These are phyloP conservation scores for Cyrtorhinus lividipennis DNA, from an alignment of 1,140 invertebrate genomes.

Conservation along the genomic window DNA sequence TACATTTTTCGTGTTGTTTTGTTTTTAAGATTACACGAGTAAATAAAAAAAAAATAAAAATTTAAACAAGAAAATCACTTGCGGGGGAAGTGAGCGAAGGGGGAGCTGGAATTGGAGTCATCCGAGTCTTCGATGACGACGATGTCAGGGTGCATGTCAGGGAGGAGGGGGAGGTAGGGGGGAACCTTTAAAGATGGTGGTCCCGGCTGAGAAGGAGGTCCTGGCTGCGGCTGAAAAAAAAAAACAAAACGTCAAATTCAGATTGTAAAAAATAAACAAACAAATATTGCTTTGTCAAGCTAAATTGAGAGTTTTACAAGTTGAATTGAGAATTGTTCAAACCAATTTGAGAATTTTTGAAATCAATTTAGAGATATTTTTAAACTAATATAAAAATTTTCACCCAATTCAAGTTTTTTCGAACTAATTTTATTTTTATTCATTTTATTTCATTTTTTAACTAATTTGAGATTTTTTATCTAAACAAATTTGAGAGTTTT, in stretches of 20 bases:
- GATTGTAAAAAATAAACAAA: neutral
- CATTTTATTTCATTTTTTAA: no score
- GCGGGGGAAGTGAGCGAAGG: neutral
- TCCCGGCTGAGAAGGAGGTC: neutral
- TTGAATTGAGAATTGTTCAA: neutral
- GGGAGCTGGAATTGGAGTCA: neutral
- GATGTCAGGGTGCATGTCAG: constrained; percentile 16
- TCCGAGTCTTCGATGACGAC: constrained; percentile 6
- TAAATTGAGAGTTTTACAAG: neutral
- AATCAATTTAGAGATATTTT: neutral
- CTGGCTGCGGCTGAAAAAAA: neutral
- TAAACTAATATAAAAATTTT: neutral
- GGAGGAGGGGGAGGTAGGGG: neutral
- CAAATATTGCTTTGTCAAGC: neutral
- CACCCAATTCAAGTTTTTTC: no score
- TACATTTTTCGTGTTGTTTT: no score
- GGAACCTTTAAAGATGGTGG: neutral
- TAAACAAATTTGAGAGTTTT: no score
- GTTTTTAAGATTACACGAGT: no score
- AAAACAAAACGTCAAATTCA: neutral
- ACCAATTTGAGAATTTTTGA: neutral
- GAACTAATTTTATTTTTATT: no score
- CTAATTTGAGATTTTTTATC: no score
- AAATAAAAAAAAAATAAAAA: no score
- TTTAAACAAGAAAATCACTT: no score